Evolutionary conservation across 2,888 invertebrate species (phyloP), one percentile per base, ranked within the genome.

Genomic region (Campoletis raptor): DNA sequence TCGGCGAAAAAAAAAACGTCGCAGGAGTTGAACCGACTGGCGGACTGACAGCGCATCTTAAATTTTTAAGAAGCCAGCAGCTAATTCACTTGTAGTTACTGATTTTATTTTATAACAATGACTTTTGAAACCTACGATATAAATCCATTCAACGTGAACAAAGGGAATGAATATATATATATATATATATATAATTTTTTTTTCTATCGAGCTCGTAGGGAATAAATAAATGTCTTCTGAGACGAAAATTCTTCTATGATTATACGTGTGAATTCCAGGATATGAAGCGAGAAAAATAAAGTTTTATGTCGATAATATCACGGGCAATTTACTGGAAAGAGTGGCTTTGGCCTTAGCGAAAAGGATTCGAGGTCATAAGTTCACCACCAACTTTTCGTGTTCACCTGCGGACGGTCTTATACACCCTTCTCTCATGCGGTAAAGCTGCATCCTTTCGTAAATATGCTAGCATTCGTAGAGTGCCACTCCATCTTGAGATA

Each of bases 281-380:
- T 73, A 54, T 54, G 52, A n/a, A 42, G 42, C 12, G 40, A 54
- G 37, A n/a, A 30, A 40, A 36, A 57, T 40, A 64, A 61, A 48
- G 69, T 77, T 74, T n/a, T 66, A 64, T 45, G 42, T 40, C 30
- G 36, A 12, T n/a, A 64, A 69, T 78, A 57, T 72, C 48, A 69
- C 74, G 57, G 40, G 70, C 64, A 70, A 79, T 88, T 67, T 84
- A 80, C 54, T 69, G 54, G 67, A 2, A 45, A 61, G 36, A 30
- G 67, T 61, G 61, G 67, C 48, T 74, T 78, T 42, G 40, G 37
- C 52, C 21, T 21, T 24, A 36, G 74, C 48, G 10, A 66, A 66
- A 52, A 73, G 24, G 7, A 30, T 77, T 69, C 72, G 85, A 74
- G 87, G 87, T 88, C 87, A 82, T 52, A 88, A 88, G 87, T 88